Conservation (phyloP, 2,797 vertebrate genomes). For the Schizothorax lantsangensis region DNA sequence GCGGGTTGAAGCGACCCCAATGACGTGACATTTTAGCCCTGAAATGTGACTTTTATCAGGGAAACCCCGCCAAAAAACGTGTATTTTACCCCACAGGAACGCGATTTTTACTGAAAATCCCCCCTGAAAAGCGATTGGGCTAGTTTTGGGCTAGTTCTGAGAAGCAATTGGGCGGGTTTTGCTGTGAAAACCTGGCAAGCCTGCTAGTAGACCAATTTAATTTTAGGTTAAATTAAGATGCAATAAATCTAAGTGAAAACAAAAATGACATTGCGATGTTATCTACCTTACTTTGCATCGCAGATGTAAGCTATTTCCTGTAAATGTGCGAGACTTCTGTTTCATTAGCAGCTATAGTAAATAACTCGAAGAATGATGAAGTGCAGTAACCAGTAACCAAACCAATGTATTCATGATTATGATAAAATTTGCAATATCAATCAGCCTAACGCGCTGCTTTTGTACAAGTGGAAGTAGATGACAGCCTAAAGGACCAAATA, state of each 20-base stretch:
- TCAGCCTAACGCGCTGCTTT: neutral
- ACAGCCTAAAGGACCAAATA: neutral
- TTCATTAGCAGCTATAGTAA: neutral
- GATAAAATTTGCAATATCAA: neutral
- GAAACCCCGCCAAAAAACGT: too few species aligned
- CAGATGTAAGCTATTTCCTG: neutral
- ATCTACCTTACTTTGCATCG: too few species aligned
- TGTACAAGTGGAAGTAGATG: neutral
- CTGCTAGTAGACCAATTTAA: neutral
- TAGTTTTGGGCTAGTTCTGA: too few species aligned
- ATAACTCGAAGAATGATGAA: neutral
- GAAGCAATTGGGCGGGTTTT: too few species aligned
- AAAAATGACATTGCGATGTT: neutral
- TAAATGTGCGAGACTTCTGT: neutral
- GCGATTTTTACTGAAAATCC: too few species aligned
- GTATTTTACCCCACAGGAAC: too few species aligned
- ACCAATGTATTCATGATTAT: neutral
- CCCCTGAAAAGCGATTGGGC: too few species aligned
- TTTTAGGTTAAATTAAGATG: neutral
- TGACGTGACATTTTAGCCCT: too few species aligned
- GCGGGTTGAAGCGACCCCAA: too few species aligned
- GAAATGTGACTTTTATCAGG: too few species aligned
- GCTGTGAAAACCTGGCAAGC: too few species aligned
- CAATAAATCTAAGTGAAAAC: neutral
- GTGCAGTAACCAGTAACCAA: neutral